Percentiles rank a stretch among this genome's conserved stretches.
Conservation (phyloP, 2,888 invertebrate species). For the Orchestes rusci region DNA sequence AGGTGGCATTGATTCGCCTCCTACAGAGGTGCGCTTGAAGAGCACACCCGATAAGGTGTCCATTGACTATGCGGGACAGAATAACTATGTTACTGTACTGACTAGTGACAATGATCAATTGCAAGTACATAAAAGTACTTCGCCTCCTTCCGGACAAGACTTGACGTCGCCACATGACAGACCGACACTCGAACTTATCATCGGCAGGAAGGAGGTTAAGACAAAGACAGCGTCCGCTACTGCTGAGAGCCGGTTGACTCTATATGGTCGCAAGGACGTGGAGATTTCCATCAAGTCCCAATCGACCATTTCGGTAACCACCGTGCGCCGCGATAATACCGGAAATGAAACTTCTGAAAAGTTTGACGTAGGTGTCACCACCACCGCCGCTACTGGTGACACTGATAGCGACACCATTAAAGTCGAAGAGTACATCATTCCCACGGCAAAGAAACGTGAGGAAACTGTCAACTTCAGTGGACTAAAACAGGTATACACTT, state of each 20-base stretch:
- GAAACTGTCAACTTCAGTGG: conserved; percentile 49
- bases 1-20: conserved; percentile 38
- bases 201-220: conserved; percentile 49
- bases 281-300: conserved; percentile 51
- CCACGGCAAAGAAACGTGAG: conserved; percentile 43
- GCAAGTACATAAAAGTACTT: conserved; percentile 40
- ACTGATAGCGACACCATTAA: conserved; percentile 26
- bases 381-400: conserved; percentile 41
- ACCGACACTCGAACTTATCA: conserved; percentile 47
- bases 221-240: conserved; percentile 48
- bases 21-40: conserved; percentile 31
- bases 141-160: conserved; percentile 41
- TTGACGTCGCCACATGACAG: conserved; percentile 28
- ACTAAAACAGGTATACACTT: conserved; percentile 47
- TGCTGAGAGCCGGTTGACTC: conserved; percentile 48
- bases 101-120: conserved; percentile 2
- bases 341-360: conserved; percentile 45
- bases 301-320: conserved; percentile 48
- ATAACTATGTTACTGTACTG: conserved; percentile 2
- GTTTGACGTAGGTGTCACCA: conserved; percentile 45
- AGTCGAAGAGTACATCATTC: conserved; percentile 39
- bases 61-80: conserved; percentile 28
- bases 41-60: conserved; percentile 31
- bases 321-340: conserved; percentile 39
- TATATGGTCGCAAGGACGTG: conserved; percentile 49